phyloP scores from a whole-genome alignment of 2,797 vertebrate genomes.

The Galaxias olidus region DNA sequence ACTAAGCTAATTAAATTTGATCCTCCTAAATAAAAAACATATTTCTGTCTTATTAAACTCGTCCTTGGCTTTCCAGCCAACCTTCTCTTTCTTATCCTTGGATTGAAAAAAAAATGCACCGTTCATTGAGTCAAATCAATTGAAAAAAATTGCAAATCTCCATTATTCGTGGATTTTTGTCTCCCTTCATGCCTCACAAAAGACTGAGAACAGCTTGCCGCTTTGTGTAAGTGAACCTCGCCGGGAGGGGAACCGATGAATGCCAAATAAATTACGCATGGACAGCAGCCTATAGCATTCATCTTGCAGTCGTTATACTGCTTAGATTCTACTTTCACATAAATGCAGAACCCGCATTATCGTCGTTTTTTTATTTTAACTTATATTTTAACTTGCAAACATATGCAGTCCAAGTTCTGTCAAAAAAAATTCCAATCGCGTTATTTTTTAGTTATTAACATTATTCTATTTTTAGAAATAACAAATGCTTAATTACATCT shows the following conservation, averaged over 20 bases:
- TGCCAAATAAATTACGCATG: constrained; percentile 76
- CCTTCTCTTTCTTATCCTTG: constrained; percentile 54
- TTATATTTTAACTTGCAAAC: too few species aligned
- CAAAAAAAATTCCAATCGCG: too few species aligned
- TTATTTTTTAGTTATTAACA: too few species aligned
- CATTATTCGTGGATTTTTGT: constrained; percentile 81
- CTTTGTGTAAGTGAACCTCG: constrained; percentile 72
- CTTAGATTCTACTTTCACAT: not conserved
- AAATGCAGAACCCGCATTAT: too few species aligned
- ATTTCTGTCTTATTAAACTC: constrained; percentile 75
- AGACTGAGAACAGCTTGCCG: constrained; percentile 74
- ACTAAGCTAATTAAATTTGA: constrained; percentile 88
- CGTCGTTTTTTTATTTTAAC: too few species aligned
- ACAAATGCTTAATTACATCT: not conserved
- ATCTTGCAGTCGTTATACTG: constrained; percentile 5
- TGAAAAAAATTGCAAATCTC: constrained; percentile 83
- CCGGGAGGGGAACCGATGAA: constrained; percentile 67
- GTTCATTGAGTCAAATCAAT: constrained; percentile 80
- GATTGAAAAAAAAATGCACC: constrained; percentile 68
- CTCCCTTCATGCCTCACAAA: constrained; percentile 77
- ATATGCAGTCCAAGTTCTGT: too few species aligned
- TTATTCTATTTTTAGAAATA: too few species aligned
- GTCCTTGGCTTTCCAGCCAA: constrained; percentile 70
- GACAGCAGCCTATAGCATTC: constrained; percentile 43
- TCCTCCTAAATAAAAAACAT: constrained; percentile 77